A percentile compares a stretch with the other conserved stretches of the same genome.
These are phyloP conservation scores for Barnardius zonarius DNA, from an alignment of 2,113 vertebrate species.

Conservation along the genomic window DNA sequence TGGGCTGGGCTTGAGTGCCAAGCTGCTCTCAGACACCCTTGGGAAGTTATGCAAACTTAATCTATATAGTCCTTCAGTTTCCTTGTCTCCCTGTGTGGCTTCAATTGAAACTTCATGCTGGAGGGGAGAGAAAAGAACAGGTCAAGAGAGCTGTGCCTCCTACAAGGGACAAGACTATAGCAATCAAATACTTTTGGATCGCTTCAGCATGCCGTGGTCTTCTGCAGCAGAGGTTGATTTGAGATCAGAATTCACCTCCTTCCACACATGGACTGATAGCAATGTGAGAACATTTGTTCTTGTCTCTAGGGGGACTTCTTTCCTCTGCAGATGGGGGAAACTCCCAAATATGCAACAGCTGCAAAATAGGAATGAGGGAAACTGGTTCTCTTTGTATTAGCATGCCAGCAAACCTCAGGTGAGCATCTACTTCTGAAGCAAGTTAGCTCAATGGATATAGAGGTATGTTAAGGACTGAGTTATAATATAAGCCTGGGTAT, in stretches of 20 bases:
- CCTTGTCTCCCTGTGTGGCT: background rate
- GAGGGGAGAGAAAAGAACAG: background rate
- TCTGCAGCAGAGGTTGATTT: background rate
- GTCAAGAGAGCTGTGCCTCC: background rate
- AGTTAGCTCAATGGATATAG: background rate
- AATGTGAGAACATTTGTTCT: background rate
- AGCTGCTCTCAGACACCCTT: background rate
- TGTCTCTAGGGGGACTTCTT: background rate
- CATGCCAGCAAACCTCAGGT: background rate
- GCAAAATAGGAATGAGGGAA: background rate
- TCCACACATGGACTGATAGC: background rate
- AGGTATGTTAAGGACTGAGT: background rate
- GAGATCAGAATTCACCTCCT: background rate
- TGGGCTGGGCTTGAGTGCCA: background rate
- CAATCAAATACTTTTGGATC: background rate
- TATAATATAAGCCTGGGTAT: background rate
- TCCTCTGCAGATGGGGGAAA: background rate
- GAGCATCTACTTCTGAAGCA: background rate
- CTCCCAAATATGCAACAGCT: background rate
- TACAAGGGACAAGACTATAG: background rate
- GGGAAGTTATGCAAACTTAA: background rate
- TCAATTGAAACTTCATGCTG: background rate
- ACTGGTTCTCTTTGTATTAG: background rate
- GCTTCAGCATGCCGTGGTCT: background rate
- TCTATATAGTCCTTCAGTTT: background rate